phyloP scores from a whole-genome alignment of 2,113 vertebrate species.

The Coptodon bakossiorum region DNA sequence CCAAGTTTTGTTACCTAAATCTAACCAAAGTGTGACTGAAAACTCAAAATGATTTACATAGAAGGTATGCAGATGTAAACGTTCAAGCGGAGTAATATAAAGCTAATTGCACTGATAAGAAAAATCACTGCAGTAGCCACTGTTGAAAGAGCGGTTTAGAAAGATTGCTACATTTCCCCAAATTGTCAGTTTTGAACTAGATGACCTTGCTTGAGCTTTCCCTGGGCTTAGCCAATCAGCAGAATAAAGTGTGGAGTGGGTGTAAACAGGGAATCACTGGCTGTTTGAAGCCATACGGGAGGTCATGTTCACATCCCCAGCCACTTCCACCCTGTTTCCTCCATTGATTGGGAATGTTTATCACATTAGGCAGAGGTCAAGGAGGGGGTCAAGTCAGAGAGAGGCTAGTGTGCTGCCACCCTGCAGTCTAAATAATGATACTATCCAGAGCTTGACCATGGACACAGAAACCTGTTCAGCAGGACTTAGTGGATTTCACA shows the following conservation, averaged over 20 bases:
- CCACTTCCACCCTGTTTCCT: slow-evolving; percentile 66
- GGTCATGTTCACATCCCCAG: slow-evolving; percentile 61
- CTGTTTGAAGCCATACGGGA: slow-evolving; percentile 53
- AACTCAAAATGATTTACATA: neutral
- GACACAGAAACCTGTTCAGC: slow-evolving; percentile 26
- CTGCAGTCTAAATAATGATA: slow-evolving; percentile 39
- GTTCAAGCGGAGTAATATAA: neutral
- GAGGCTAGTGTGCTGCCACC: slow-evolving; percentile 29
- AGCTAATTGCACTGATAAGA: neutral
- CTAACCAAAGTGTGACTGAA: neutral
- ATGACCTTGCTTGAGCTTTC: neutral
- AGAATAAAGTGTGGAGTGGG: slow-evolving; percentile 36
- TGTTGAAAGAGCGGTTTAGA: neutral
- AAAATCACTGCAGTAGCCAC: neutral
- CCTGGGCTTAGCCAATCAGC: neutral
- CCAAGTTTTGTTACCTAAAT: neutral
- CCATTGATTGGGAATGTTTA: slow-evolving; percentile 69
- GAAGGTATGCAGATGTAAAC: neutral
- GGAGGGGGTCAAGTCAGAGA: slow-evolving; percentile 45
- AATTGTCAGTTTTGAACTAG: neutral
- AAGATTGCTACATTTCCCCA: neutral
- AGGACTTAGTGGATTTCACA: slow-evolving; percentile 12
- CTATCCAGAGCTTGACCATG: slow-evolving; percentile 52
- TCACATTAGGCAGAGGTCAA: slow-evolving; percentile 65
- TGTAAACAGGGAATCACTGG: slow-evolving; percentile 48